These are phyloP conservation scores for Diploscapter pachys DNA, from an alignment of 1,140 invertebrate genomes.

Conservation along the genomic window DNA sequence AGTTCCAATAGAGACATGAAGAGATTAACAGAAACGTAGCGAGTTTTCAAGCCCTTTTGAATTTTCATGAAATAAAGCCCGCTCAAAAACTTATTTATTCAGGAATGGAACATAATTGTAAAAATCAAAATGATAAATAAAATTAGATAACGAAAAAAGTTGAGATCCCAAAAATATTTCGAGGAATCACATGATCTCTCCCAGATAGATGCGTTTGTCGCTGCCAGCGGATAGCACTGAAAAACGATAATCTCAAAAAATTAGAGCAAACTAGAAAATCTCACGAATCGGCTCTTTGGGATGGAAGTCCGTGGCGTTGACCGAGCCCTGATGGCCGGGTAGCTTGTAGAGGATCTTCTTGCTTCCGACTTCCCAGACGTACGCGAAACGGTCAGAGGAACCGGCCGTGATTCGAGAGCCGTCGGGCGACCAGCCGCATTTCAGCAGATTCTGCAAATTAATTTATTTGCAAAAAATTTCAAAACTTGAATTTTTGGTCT, in stretches of 20 bases:
- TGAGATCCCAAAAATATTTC: too few relatives aligned
- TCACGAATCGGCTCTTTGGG: slow-evolving; percentile 84
- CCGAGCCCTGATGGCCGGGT: slow-evolving; percentile 93
- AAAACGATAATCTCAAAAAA: slow-evolving; percentile 53
- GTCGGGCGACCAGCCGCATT: slow-evolving; percentile 82
- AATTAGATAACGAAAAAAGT: too few relatives aligned
- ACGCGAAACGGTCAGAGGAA: slow-evolving; percentile 89
- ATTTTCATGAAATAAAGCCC: background rate
- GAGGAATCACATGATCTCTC: slow-evolving; percentile 66
- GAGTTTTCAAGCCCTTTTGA: background rate
- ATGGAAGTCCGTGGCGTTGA: slow-evolving; percentile 95
- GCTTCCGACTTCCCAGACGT: slow-evolving; percentile 79
- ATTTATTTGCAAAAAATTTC: too few relatives aligned
- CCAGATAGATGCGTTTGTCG: slow-evolving; percentile 91
- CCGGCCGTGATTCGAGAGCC: slow-evolving; percentile 80
- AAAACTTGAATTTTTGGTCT: too few relatives aligned
- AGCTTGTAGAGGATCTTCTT: slow-evolving; percentile 89
- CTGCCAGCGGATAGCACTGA: slow-evolving; percentile 84
- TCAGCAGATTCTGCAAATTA: slow-evolving; percentile 69
- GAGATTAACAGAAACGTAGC: background rate
- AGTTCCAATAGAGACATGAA: background rate
- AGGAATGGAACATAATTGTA: too few relatives aligned
- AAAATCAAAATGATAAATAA: too few relatives aligned
- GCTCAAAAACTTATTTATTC: background rate
- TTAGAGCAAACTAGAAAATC: slow-evolving; percentile 35